These are phyloP conservation scores for Rostratula benghalensis DNA, from an alignment of 2,113 vertebrate species.

Conservation along the genomic window DNA sequence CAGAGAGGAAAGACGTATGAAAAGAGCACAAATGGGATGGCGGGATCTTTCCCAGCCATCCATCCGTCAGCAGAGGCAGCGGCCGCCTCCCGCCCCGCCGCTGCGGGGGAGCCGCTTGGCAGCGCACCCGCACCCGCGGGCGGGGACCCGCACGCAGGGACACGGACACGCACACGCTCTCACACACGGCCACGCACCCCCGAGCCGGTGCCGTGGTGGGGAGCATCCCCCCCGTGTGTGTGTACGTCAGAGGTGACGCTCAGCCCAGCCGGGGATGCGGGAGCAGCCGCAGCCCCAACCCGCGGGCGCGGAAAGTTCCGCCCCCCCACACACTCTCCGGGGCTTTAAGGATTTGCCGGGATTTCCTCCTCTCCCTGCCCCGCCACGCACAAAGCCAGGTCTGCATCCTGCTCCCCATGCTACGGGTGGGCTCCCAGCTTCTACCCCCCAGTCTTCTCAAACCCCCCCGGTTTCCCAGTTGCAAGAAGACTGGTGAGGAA, in stretches of 20 bases:
- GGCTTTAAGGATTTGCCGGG: accelerated
- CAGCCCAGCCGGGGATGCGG: not conserved
- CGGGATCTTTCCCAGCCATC: not conserved
- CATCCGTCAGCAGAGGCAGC: slow-evolving; percentile 55
- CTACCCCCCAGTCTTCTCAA: not conserved
- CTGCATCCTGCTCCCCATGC: accelerated
- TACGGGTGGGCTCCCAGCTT: accelerated
- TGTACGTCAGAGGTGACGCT: not conserved
- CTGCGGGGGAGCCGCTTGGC: not conserved
- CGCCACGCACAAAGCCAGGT: accelerated
- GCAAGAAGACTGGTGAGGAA: accelerated
- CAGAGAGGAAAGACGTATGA: not conserved
- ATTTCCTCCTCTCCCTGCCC: no score
- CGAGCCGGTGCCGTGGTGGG: not conserved
- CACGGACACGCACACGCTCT: not conserved
- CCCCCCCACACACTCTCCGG: not conserved
- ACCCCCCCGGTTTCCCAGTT: accelerated
- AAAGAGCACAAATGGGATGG: slow-evolving; percentile 19
- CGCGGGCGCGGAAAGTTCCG: not conserved
- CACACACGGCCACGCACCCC: no score
- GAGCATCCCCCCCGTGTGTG: not conserved
- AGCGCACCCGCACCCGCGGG: not conserved
- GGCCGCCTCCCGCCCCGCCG: slow-evolving; percentile 15
- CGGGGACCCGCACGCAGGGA: not conserved
- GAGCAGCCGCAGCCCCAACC: not conserved